Percentiles rank a stretch among this genome's conserved stretches.
These are phyloP conservation scores for Selenia dentaria DNA, from an alignment of 2,888 invertebrate species.

Conservation along the genomic window DNA sequence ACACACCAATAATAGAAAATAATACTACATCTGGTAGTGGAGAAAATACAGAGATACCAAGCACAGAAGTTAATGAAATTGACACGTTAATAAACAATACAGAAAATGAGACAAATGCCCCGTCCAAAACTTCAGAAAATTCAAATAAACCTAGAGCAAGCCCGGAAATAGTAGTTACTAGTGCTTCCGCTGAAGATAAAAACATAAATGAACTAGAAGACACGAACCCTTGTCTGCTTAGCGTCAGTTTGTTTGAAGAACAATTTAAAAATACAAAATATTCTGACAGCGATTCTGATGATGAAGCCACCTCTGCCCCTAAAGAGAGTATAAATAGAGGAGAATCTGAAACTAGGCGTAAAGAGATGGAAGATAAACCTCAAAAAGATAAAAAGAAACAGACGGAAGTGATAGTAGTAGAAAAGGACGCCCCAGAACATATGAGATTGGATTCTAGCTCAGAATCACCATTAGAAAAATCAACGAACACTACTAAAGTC, in stretches of 20 bases:
- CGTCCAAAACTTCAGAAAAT: conserved; percentile 12
- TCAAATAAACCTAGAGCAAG: not conserved
- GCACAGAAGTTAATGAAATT: conserved; percentile 21
- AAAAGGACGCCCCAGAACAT: not conserved
- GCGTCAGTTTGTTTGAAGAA: conserved; percentile 64
- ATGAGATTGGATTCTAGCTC: conserved; percentile 1
- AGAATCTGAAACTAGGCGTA: conserved; percentile 7
- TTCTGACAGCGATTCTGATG: conserved; percentile 49
- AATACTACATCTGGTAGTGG: not conserved
- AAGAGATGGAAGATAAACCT: conserved; percentile 12
- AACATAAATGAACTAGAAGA: not conserved
- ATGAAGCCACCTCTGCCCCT: conserved; percentile 30
- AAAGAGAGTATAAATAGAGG: conserved; percentile 24
- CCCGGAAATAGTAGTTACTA: not conserved
- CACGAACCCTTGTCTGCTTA: conserved; percentile 63
- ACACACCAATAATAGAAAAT: conserved; percentile 23
- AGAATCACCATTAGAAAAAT: not conserved
- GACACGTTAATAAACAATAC: conserved; percentile 17
- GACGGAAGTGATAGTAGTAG: not conserved
- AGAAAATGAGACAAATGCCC: conserved; percentile 17
- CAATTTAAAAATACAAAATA: conserved; percentile 52
- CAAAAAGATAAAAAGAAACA: conserved; percentile 2
- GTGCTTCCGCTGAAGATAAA: not conserved
- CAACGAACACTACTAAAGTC: conserved; percentile 1
- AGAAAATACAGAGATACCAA: conserved; percentile 6